These are phyloP conservation scores for Pocillopora damicornis DNA, from an alignment of 64 coral and sea anemone genomes.

Conservation along the genomic window DNA sequence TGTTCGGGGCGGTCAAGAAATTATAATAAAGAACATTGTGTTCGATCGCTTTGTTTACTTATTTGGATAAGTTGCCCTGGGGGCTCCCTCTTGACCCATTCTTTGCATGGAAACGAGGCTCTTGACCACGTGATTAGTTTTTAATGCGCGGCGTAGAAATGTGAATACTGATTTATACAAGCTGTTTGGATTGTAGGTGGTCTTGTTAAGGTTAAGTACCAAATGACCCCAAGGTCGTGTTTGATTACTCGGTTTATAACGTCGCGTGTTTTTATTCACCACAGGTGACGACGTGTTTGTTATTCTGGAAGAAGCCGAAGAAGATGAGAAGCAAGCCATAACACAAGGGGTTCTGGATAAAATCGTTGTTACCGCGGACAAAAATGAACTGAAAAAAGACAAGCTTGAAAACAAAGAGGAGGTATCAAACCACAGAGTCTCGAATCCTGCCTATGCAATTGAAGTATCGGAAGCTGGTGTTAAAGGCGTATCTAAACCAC, in stretches of 20 bases:
- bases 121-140: neutral
- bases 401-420: neutral
- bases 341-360: neutral
- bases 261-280: neutral
- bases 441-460: neutral
- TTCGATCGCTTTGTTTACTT: neutral
- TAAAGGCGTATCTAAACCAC: too few relatives aligned
- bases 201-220: too few relatives aligned
- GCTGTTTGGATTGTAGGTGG: too few relatives aligned
- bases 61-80: neutral
- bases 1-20: neutral
- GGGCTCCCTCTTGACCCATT: neutral
- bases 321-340: neutral
- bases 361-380: neutral
- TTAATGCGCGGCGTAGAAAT: neutral
- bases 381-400: neutral
- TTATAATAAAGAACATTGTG: neutral
- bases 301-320: neutral
- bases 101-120: slow-evolving; percentile 25
- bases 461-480: neutral
- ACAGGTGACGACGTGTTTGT: neutral
- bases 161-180: too few relatives aligned
- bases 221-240: neutral
- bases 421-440: neutral
- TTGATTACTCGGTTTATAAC: neutral